These are phyloP conservation scores for Pholis gunnellus DNA, from an alignment of 2,113 vertebrate species.

Conservation along the genomic window DNA sequence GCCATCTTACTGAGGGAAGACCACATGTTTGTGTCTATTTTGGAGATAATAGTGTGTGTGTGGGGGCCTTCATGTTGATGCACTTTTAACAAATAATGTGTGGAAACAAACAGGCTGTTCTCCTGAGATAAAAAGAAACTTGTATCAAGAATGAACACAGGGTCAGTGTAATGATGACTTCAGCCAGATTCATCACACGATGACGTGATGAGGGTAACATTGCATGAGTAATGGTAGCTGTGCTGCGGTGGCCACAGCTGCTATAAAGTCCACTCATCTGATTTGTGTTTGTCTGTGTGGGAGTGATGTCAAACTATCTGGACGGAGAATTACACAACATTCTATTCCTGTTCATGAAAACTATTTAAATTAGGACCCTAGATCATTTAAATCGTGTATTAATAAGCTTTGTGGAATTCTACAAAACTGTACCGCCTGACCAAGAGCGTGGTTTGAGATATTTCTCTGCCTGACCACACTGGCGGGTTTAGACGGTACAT, in stretches of 20 bases:
- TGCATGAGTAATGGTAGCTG: conserved; percentile 57
- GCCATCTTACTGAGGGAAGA: conserved; percentile 35
- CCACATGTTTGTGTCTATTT: conserved; percentile 47
- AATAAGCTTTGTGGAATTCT: background rate
- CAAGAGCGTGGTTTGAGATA: background rate
- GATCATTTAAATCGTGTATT: background rate
- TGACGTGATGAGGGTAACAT: conserved; percentile 54
- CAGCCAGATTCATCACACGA: conserved; percentile 27
- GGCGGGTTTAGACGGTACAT: background rate
- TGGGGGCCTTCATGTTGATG: background rate
- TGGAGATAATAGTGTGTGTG: conserved; percentile 15
- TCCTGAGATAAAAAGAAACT: conserved; percentile 24
- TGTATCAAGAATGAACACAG: conserved; percentile 20
- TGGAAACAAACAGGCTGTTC: conserved; percentile 7
- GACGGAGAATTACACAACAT: conserved; percentile 16
- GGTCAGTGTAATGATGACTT: conserved; percentile 28
- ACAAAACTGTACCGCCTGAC: background rate
- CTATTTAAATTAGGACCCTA: background rate
- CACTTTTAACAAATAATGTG: conserved; percentile 13
- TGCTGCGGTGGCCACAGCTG: conserved; percentile 38
- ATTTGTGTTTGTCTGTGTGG: conserved; percentile 56
- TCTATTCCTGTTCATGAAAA: background rate
- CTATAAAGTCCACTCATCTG: conserved; percentile 41
- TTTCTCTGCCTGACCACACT: background rate
- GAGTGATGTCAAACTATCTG: conserved; percentile 29